These are phyloP conservation scores for Micoletzkya japonica DNA, from an alignment of 2,888 invertebrate genomes.

Conservation along the genomic window DNA sequence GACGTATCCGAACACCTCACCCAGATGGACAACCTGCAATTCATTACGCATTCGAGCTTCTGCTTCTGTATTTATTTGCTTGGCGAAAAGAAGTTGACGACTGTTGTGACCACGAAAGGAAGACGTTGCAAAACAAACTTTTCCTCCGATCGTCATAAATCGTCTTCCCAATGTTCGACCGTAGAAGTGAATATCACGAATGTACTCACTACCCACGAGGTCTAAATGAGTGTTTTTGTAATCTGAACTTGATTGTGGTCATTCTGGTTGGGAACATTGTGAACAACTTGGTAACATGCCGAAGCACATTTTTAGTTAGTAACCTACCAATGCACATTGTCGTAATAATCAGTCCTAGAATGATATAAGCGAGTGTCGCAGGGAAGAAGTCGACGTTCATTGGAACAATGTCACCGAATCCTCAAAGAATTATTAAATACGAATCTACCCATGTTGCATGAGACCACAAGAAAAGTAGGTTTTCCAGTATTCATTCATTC, in stretches of 20 bases:
- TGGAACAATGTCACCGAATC: slow-evolving; percentile 64
- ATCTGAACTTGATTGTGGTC: too few species aligned
- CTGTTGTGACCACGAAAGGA: background rate
- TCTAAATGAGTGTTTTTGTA: slow-evolving; percentile 44
- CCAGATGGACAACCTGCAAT: slow-evolving; percentile 59
- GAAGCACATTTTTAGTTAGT: background rate
- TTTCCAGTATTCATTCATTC: background rate
- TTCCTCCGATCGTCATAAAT: slow-evolving; percentile 63
- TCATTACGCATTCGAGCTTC: background rate
- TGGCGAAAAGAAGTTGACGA: background rate
- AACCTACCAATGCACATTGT: slow-evolving; percentile 63
- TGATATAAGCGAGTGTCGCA: slow-evolving; percentile 62
- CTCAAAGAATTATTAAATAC: slow-evolving; percentile 32
- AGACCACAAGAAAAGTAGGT: background rate
- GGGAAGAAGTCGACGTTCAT: slow-evolving; percentile 61
- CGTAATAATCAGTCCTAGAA: slow-evolving; percentile 63
- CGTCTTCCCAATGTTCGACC: slow-evolving; percentile 61
- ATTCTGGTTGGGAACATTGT: too few species aligned
- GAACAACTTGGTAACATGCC: too few species aligned
- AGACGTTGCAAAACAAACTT: slow-evolving; percentile 33
- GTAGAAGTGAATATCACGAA: slow-evolving; percentile 64
- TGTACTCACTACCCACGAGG: slow-evolving; percentile 63
- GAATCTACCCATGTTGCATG: background rate
- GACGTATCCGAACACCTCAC: slow-evolving; percentile 64
- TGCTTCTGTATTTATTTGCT: background rate